Evolutionary conservation across 2,888 invertebrate species (phyloP).

Genomic region (Pyrgus malvae): DNA sequence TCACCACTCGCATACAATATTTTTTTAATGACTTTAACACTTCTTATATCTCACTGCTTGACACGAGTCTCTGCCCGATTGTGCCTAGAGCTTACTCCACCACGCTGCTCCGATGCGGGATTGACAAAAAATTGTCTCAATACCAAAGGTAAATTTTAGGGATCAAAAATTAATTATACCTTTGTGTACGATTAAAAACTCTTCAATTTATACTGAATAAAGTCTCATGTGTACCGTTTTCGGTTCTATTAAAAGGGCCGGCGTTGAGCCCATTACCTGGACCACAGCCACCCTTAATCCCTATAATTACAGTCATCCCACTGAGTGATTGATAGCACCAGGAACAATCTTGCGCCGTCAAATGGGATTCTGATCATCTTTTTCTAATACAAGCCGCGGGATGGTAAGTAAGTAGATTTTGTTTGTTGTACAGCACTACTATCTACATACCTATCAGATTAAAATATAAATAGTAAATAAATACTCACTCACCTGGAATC

Average conservation of each 20-base stretch:
- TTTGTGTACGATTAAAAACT: slow-evolving; percentile 52
- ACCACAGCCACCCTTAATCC: slow-evolving; percentile 64
- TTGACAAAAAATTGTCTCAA: too few relatives aligned
- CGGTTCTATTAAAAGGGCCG: slow-evolving; percentile 53
- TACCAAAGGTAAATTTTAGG: too few relatives aligned
- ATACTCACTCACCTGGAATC: too few relatives aligned
- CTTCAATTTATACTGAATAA: slow-evolving; percentile 48
- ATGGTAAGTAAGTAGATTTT: slow-evolving; percentile 10
- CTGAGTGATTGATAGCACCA: slow-evolving; percentile 71
- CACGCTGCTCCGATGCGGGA: too few relatives aligned
- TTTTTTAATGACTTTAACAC: too few relatives aligned
- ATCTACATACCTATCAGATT: too few relatives aligned
- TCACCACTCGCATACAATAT: too few relatives aligned
- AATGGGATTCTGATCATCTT: slow-evolving; percentile 74
- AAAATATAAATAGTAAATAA: too few relatives aligned
- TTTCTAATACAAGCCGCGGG: slow-evolving; percentile 37
- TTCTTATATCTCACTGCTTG: too few relatives aligned
- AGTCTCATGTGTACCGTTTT: slow-evolving; percentile 43
- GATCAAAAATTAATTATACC: slow-evolving; percentile 28
- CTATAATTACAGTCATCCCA: slow-evolving; percentile 77
- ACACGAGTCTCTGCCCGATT: too few relatives aligned
- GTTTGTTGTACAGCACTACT: slow-evolving; percentile 12
- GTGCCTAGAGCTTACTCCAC: too few relatives aligned
- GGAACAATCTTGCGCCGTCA: slow-evolving; percentile 51
- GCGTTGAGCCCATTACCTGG: slow-evolving; percentile 63